Conservation (phyloP, 30 jellyfish, hydroid and myxozoan species). For the Turritopsis dohrnii region DNA sequence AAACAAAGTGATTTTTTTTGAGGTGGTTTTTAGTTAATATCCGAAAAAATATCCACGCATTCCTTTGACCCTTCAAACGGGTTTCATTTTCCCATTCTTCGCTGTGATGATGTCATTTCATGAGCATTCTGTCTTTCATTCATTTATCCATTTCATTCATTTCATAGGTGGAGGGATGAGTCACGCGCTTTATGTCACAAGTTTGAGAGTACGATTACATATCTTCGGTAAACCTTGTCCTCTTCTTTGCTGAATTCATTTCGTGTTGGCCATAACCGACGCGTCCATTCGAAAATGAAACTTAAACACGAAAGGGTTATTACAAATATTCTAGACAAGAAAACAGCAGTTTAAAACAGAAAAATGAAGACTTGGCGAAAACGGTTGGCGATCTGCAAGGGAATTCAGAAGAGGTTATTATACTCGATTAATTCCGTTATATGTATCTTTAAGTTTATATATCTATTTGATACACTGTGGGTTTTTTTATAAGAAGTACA, state of each 20-base stretch:
- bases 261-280: neutral
- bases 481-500: too few species aligned
- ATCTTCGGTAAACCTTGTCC: slow-evolving; percentile 47
- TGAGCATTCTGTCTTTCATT: neutral
- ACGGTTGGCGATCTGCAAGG: slow-evolving; percentile 34
- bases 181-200: slow-evolving; percentile 58
- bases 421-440: neutral
- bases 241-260: neutral
- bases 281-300: neutral
- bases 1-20: neutral
- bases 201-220: slow-evolving; percentile 53
- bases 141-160: neutral
- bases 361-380: slow-evolving; percentile 40
- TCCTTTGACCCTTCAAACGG: neutral
- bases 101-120: neutral
- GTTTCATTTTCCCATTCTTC: neutral
- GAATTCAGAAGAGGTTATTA: slow-evolving; percentile 41
- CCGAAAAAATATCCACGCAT: neutral
- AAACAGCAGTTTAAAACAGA: slow-evolving; percentile 29
- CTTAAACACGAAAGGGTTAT: neutral
- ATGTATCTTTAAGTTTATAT: neutral
- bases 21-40: neutral
- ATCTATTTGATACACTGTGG: neutral
- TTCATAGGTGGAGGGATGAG: slow-evolving; percentile 77
- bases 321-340: slow-evolving; percentile 39